phyloP scores from a whole-genome alignment of 2,113 vertebrate species.

The Oceanites oceanicus region DNA sequence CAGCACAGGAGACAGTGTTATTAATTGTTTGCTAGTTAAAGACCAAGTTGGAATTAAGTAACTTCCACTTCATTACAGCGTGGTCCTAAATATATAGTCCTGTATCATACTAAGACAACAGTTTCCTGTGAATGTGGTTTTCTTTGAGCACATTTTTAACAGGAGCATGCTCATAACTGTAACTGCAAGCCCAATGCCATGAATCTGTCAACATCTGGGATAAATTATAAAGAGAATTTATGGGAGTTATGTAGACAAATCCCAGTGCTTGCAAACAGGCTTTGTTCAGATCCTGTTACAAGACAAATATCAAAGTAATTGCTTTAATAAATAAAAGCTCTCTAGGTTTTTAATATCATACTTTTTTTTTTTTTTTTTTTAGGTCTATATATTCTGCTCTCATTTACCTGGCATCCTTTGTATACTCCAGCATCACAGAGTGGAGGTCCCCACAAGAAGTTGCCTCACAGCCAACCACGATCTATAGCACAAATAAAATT shows the following conservation, averaged over 20 bases:
- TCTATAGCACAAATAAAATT: conserved; percentile 77
- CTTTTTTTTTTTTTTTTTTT: background rate
- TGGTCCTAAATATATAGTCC: background rate
- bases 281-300: conserved; percentile 1
- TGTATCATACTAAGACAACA: background rate
- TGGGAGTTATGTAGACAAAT: background rate
- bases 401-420: conserved; percentile 92
- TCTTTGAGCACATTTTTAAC: background rate
- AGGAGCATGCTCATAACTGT: background rate
- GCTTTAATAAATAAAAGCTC: conserved; percentile 2
- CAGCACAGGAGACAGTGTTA: background rate
- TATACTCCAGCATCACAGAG: conserved; percentile 94
- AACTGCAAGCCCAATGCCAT: background rate
- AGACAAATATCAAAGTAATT: background rate
- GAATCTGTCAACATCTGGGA: conserved; percentile 13
- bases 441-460: conserved; percentile 95
- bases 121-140: background rate
- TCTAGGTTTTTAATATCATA: background rate
- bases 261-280: background rate
- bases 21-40: background rate
- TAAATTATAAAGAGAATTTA: conserved; percentile 20
- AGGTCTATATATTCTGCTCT: background rate
- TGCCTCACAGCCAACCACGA: conserved; percentile 95
- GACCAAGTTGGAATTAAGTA: background rate
- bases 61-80: background rate